Conservation (phyloP, 2,113 vertebrate genomes). For the Antennarius striatus region DNA sequence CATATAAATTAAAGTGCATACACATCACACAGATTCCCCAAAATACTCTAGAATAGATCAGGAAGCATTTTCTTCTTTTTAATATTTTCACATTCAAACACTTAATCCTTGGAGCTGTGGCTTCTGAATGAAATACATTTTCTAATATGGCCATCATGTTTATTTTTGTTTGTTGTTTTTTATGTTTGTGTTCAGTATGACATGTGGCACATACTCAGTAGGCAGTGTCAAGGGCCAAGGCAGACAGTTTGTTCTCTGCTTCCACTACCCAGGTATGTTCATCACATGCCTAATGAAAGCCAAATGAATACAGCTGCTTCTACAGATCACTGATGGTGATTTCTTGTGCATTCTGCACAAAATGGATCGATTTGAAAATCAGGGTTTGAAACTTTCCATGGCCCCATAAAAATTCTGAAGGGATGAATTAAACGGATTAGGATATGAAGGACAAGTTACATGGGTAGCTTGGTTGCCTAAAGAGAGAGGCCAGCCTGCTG, state of each 20-base stretch:
- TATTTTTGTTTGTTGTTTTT: too few relatives aligned
- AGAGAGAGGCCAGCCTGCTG: constrained; percentile 36
- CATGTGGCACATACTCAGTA: too few relatives aligned
- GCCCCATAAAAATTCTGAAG: constrained; percentile 27
- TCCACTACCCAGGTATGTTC: not conserved
- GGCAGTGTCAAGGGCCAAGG: too few relatives aligned
- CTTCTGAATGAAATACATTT: constrained; percentile 11
- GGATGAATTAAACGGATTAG: constrained; percentile 42
- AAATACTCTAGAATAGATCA: not conserved
- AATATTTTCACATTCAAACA: too few relatives aligned
- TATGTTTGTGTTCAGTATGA: constrained; percentile 20
- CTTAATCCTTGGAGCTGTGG: not conserved
- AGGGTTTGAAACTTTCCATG: constrained; percentile 48
- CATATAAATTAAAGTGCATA: too few relatives aligned
- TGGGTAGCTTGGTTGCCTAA: constrained; percentile 48
- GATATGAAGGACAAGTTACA: constrained; percentile 34
- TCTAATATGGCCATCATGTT: constrained; percentile 15
- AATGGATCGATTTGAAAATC: constrained; percentile 41
- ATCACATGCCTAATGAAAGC: too few relatives aligned
- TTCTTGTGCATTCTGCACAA: constrained; percentile 43
- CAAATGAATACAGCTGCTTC: constrained; percentile 6
- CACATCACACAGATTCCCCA: not conserved
- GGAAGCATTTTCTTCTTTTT: not conserved
- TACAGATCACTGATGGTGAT: constrained; percentile 31
- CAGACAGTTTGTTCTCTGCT: constrained; percentile 31